Evolutionary conservation across 2,888 invertebrate genomes (phyloP), one percentile per base, ranked within the genome.

Genomic region (Trissolcus japonicus): DNA sequence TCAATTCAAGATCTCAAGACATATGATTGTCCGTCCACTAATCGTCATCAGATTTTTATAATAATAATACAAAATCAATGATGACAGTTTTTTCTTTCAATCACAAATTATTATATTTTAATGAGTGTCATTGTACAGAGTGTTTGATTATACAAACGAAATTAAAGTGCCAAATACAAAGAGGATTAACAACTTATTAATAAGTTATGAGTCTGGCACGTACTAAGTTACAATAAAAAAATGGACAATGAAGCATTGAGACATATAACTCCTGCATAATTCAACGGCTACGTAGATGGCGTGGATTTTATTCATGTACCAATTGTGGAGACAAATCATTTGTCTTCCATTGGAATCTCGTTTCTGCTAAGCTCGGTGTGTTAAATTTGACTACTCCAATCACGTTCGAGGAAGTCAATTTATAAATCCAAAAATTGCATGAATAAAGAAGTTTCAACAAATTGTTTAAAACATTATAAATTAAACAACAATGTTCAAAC

Each of bases 241-340:
- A 35, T 41, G 40, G 55, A 69, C 69, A 69, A 76, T 76, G 69
- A 76, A 69, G 66, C 53, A 25, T 13, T 57, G 48, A 54, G 55
- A 46, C 54, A 55, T 46, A 67, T 67, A 61, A 51, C 55, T 71
- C 35, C 55, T 76, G 57, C 65, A 76, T 76, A 71, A 76, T 76
- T 69, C 76, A 76, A 66, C 68, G 65, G 11, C 16, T 43, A 54
- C 54, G 29, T 60, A 69, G 46, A 62, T 75, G 74, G 62, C 60
- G 75, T 60, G 50, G 59, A 68, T 69, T 68, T 75, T 75, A 75
- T 75, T 68, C 69, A 68, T 63, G 68, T 75, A 50, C 57, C 68
- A 75, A 69, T 65, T 46, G 61, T 57, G 67, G 75, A 75, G 74
- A 75, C 74, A 74, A 67, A 67, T 67, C 67, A 65, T 67, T 74